A percentile compares a stretch with the other conserved stretches of the same genome.
These are phyloP conservation scores for Linnaemya tessellans DNA, from an alignment of 2,888 invertebrate genomes.

Conservation along the genomic window DNA sequence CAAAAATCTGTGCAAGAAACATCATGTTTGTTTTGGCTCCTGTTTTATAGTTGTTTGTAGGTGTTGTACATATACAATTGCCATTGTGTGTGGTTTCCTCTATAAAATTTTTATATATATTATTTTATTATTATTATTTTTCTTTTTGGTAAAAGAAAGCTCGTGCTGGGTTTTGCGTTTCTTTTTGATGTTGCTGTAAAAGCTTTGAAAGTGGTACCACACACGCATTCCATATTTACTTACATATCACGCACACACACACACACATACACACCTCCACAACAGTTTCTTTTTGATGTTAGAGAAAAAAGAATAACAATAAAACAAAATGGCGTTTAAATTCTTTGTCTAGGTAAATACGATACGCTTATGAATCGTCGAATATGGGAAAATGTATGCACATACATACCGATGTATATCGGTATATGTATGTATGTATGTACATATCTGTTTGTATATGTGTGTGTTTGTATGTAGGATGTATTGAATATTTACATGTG, in stretches of 20 bases:
- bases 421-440: background rate
- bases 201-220: background rate
- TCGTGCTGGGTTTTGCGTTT: constrained; percentile 37
- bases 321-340: constrained; percentile 10
- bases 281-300: constrained; percentile 8
- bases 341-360: background rate
- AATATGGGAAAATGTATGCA: background rate
- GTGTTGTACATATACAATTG: background rate
- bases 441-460: too few species aligned
- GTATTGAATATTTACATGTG: background rate
- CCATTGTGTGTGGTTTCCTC: background rate
- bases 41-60: background rate
- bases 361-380: background rate
- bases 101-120: background rate
- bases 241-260: background rate
- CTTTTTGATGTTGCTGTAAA: background rate
- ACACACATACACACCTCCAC: background rate
- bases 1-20: background rate
- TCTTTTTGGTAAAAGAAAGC: constrained; percentile 21
- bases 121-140: too few species aligned
- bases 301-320: background rate
- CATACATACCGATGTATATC: background rate
- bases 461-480: background rate
- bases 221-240: background rate
- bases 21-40: background rate